Conservation (phyloP, 2,113 vertebrate species). For the Orycteropus afer region DNA sequence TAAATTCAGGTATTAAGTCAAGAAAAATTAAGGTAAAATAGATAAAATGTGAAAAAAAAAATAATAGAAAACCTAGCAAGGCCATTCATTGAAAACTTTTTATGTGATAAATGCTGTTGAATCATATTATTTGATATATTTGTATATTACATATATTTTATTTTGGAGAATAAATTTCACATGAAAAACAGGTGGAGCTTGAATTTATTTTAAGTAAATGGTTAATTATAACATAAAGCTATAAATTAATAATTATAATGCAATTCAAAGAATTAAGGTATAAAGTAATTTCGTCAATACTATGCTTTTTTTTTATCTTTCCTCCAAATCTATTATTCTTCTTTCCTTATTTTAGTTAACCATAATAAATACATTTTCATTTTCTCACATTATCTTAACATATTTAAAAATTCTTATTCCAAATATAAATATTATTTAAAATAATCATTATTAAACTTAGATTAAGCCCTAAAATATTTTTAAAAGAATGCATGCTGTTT, state of each 20-base stretch:
- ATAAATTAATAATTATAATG: too few species aligned
- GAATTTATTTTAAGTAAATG: not conserved
- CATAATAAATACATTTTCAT: not conserved
- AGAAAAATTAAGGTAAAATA: not conserved
- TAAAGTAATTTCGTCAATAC: not conserved
- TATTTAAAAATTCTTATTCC: slow-evolving; percentile 30
- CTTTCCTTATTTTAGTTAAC: not conserved
- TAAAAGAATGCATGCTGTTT: not conserved
- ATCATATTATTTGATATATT: not conserved
- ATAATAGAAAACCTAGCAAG: not conserved
- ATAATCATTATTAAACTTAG: not conserved
- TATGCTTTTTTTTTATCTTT: not conserved
- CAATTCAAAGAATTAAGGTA: not conserved
- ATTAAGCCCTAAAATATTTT: not conserved
- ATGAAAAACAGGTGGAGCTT: not conserved
- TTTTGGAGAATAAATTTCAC: not conserved
- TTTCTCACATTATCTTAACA: not conserved
- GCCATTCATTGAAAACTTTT: not conserved
- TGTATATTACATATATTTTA: not conserved
- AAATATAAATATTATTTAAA: not conserved
- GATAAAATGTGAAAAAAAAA: not conserved
- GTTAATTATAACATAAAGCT: not conserved
- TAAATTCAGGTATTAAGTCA: not conserved
- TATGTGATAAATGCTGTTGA: not conserved
- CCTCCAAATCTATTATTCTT: not conserved